Evolutionary conservation across 2,888 invertebrate genomes (phyloP), one percentile per base, ranked within the genome.

Genomic region (Shargacucullia verbasci): DNA sequence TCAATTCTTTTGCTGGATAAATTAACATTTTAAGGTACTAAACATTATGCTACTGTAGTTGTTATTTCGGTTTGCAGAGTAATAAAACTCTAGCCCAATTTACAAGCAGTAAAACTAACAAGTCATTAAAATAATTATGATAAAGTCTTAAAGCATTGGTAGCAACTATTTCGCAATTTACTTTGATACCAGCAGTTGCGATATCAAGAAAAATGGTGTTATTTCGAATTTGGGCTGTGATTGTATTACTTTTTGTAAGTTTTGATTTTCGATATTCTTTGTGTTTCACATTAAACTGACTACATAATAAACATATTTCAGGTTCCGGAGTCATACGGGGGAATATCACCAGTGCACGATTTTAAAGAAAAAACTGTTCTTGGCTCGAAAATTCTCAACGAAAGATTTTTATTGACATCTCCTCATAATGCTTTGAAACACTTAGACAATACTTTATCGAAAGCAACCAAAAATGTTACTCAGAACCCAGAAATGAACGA

Each of bases 281-380:
- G 15, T 33, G 40, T 47, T 38, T 49, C 15, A 6, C 39, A 31
- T 33, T 0, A 14, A 45, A 29, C 27, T 46, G 11, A 52, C 44
- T 15, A 10, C 38, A 12, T 20, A 20, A 6, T 29, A 56, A 45
- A 10, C 44, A 33, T n/a, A 15, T 85, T 83, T 38, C 76, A 90
- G 90, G 72, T 88, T 41, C 65, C 76, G 25, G 57, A 68, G 31
- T 71, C 70, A 9, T 59, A 64, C 29, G 87, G 88, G 53, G 91
- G 92, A 14, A 90, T 93, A 79, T 93, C 93, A 35, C 92, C 92
- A 46, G 78, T 91, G 25, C 93, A 93, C 58, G 91, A 93, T 76
- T 78, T 89, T 49, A 89, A 82, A 71, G 85, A 85, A 60, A 87
- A 88, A 77, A 5, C 86, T 0, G 81, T 53, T 41, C 41, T 35